These are phyloP conservation scores for Lasiurus borealis DNA, from an alignment of 2,113 vertebrate species.

Conservation along the genomic window DNA sequence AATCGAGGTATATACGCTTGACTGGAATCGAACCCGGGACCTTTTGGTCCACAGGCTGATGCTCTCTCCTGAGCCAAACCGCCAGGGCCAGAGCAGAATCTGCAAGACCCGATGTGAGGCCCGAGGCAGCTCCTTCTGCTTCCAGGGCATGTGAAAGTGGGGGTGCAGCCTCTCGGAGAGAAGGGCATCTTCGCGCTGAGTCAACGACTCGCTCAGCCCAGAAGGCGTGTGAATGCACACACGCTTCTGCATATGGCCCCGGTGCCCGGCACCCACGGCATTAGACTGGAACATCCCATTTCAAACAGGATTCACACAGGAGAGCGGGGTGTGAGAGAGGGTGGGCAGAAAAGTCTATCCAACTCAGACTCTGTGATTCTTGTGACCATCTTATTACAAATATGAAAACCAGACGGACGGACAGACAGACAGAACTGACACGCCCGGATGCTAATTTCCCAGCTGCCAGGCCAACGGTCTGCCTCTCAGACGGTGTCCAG, in stretches of 20 bases:
- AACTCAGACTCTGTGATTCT: not conserved
- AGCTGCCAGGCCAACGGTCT: not conserved
- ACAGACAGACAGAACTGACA: not conserved
- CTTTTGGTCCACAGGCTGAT: too few relatives aligned
- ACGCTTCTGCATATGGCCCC: not conserved
- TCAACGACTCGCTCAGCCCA: constrained; percentile 58
- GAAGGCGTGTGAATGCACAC: constrained; percentile 5
- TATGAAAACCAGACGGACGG: not conserved
- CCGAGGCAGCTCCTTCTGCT: not conserved
- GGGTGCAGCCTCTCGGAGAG: constrained; percentile 4
- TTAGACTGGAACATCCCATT: not conserved
- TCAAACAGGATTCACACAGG: not conserved
- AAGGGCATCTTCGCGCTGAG: constrained; percentile 12
- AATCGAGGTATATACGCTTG: too few relatives aligned
- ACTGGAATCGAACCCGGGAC: too few relatives aligned
- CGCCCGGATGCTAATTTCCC: not conserved
- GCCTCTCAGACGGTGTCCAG: not conserved
- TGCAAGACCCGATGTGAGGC: not conserved
- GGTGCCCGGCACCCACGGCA: not conserved
- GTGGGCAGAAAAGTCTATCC: not conserved
- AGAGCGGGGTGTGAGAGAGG: not conserved
- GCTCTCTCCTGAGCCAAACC: too few relatives aligned
- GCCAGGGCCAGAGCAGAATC: not conserved
- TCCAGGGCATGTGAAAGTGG: not conserved
- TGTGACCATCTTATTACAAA: not conserved